Conservation (phyloP, 2,113 vertebrate genomes). For the Mus pahari region DNA sequence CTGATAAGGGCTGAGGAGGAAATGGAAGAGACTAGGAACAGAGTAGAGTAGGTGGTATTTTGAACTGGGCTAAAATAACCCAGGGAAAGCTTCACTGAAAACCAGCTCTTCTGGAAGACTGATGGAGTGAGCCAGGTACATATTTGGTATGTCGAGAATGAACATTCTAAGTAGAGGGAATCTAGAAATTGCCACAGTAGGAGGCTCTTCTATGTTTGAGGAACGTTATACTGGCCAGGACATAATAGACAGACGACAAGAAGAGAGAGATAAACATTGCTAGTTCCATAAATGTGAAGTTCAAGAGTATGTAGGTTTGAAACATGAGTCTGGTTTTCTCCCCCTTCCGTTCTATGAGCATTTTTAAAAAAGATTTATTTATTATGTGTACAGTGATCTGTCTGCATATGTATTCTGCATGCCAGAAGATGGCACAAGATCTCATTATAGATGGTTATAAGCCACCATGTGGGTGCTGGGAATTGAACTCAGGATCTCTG, state of each 20-base stretch:
- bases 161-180: background rate
- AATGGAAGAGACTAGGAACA: constrained; percentile 35
- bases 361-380: too few species aligned
- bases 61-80: constrained; percentile 7
- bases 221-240: background rate
- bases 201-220: background rate
- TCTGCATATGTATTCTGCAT: too few species aligned
- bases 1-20: background rate
- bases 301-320: constrained; percentile 38
- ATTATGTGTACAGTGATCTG: too few species aligned
- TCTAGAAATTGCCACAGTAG: constrained; percentile 38
- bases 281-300: background rate
- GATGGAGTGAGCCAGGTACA: background rate
- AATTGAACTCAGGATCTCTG: too few species aligned
- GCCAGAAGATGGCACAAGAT: too few species aligned
- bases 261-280: background rate
- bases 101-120: too few species aligned
- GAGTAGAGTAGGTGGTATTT: background rate
- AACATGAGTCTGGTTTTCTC: constrained; percentile 35
- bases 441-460: too few species aligned
- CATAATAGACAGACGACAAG: background rate
- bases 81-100: constrained; percentile 9
- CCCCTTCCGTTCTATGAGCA: too few species aligned
- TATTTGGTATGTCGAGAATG: background rate
- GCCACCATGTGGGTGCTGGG: too few species aligned